Conservation (phyloP, 2,113 vertebrate species). For the Hepsetus odoe region DNA sequence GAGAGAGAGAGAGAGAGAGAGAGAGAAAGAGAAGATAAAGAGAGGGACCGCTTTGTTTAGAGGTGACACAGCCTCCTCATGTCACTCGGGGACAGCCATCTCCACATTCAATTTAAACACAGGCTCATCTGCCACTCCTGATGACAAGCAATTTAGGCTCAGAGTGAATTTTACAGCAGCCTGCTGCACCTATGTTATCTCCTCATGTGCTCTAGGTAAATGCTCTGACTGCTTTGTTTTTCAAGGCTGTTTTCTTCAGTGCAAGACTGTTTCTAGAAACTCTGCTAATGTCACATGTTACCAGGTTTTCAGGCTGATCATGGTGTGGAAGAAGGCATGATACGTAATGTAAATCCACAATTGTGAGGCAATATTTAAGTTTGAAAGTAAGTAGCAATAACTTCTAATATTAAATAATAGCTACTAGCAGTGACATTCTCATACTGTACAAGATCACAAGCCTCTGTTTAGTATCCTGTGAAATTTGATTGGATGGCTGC, state of each 20-base stretch:
- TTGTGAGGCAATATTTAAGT: too few species aligned
- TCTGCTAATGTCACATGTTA: neutral
- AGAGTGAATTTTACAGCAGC: neutral
- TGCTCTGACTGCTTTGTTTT: neutral
- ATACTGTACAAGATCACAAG: too few species aligned
- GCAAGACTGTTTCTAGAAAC: neutral
- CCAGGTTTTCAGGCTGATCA: too few species aligned
- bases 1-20: neutral
- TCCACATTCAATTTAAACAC: conserved; percentile 21
- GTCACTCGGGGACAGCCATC: neutral
- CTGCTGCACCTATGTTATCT: neutral
- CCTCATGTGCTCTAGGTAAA: neutral
- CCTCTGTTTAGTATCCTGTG: too few species aligned
- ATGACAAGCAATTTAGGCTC: neutral
- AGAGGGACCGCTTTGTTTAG: conserved; percentile 34
- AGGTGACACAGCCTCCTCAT: conserved; percentile 12
- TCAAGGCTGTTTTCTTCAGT: neutral
- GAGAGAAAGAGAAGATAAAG: conserved; percentile 6
- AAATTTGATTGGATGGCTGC: too few species aligned
- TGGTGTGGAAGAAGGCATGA: too few species aligned
- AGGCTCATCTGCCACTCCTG: neutral
- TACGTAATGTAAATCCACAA: too few species aligned
- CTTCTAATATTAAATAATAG: too few species aligned
- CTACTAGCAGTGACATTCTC: too few species aligned
- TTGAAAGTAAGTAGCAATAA: too few species aligned